Base-by-base conservation (phyloP, 2,797 vertebrate species). In the Acrossocheilus fasciatus region DNA sequence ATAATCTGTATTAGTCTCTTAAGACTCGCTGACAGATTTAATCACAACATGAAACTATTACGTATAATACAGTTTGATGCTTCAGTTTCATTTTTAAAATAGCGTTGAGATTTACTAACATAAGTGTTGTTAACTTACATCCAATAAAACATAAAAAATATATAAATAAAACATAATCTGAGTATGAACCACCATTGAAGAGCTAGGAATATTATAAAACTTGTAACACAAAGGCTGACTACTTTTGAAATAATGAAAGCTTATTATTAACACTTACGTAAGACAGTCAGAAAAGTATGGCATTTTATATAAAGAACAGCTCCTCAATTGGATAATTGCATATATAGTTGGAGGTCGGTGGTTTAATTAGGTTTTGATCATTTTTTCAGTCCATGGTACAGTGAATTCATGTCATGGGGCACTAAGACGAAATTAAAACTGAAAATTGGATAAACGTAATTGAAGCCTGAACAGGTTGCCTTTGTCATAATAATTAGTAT, bases 401-500 rank as follows among this genome's bases (percentile, higher is more conserved):
- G 72, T 81, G 85, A 90, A 91, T 90, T 86, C 89, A 81, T 88
- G 88, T 91, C 79, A 90, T 36, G 82, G 89, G 77, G 64, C 84
- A 80, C 77, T 86, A 79, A 83, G 79, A 89, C 82, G 81, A 91
- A 89, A 92, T 91, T 90, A 91, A 90, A 90, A 84, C 23, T 69
- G 85, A 88, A 87, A 90, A 88, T 85, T 83, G 85, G 86, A 90
- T 90, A 84, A 92, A 92, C 91, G 87, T 91, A 92, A 93, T 91
- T 88, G 87, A 86, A 88, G 89, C 69, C 89, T 84, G 66, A 92
- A 88, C 88, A 92, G 87, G 92, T 91, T 92, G 90, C 81, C 86
- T 87, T 88, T 88, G 89, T 92, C 87, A 89, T 82, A 86, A 90
- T 92, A 92, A 93, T 94, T 92, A 92, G 81, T 83, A 88, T 68